Evolutionary conservation across 37 sponge, comb jelly and placozoan species (phyloP), one percentile per base, ranked within the genome.

Genomic region (Bolinopsis microptera): DNA sequence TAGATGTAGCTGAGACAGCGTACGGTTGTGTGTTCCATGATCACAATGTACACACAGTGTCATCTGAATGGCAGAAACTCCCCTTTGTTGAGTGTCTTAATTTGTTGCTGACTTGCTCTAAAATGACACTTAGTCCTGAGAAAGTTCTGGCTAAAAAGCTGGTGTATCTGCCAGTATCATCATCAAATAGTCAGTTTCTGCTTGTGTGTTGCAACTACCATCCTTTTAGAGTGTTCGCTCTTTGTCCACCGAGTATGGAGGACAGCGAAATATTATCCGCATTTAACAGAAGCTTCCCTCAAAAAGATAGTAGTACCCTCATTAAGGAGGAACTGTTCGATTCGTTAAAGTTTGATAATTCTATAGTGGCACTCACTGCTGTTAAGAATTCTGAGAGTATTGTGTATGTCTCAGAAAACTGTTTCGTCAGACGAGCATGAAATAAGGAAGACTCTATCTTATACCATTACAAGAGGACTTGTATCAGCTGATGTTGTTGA

Each of bases 1-100:
- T 86, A 9, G 90, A 86, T 41, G 24, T 39, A 18, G 90, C 39
- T 2, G 90, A 86, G 0, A 86, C 90, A 1, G 35, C 61, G 34
- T 86, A 86, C 36, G 90, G 90, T 1, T 86, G 90, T 86, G 90
- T 86, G 8, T 86, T 86, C 61, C 35, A 33, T 16, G 90, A 38
- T 13, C 41, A 39, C 0, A n/a, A 28, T 16, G 41, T 39, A 0
- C 48, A 86, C 90, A 26, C 26, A 0, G 8, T 86, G 1, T 86
- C 90, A 41, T 1, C 30, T 39, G 90, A 28, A 24, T 86, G 41
- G 41, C 9, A 34, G 8, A 86, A 86, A 25, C 30, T 86, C 0
- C 90, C 90, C 35, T 39, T 41, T 25, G 24, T 30, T 5, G 90
- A 86, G 26, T 86, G 90, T 34, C 32, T 86, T 2, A 41, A 41